These are phyloP conservation scores for Gallinago solitaria DNA, from an alignment of 2,797 vertebrate species.

Conservation along the genomic window DNA sequence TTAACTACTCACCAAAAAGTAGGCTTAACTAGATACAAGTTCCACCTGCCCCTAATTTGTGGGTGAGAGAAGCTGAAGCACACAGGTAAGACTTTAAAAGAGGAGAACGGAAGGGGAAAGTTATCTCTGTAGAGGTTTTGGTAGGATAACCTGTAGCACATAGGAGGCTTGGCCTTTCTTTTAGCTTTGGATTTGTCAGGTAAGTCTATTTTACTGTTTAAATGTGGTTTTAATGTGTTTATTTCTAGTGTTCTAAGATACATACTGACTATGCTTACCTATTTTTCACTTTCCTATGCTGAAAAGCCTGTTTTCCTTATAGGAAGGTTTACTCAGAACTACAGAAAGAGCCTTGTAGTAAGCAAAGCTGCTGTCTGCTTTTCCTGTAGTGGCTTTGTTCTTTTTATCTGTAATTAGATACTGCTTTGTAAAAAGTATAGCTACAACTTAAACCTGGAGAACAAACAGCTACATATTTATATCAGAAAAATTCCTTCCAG, in stretches of 20 bases:
- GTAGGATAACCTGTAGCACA: rapidly evolving
- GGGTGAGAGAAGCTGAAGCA: neutral
- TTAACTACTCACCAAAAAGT: neutral
- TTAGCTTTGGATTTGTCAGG: neutral
- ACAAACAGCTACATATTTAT: rapidly evolving
- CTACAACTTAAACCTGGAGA: neutral
- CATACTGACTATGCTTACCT: rapidly evolving
- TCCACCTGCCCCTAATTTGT: neutral
- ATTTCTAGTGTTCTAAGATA: neutral
- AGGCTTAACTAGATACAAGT: neutral
- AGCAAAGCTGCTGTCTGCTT: neutral
- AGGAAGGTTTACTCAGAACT: no score
- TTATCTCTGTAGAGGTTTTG: rapidly evolving
- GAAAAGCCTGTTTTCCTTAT: neutral
- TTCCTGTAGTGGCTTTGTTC: neutral
- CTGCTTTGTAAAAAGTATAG: neutral
- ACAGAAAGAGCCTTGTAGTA: neutral
- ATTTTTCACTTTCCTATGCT: rapidly evolving
- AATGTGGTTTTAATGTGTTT: rapidly evolving
- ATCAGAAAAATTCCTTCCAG: neutral
- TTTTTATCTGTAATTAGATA: neutral
- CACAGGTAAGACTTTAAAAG: neutral
- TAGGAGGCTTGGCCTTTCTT: rapidly evolving
- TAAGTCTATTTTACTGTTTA: neutral
- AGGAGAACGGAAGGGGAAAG: rapidly evolving